Evolutionary conservation across 2,888 invertebrate genomes (phyloP).

Genomic region (Zonitis immaculata): DNA sequence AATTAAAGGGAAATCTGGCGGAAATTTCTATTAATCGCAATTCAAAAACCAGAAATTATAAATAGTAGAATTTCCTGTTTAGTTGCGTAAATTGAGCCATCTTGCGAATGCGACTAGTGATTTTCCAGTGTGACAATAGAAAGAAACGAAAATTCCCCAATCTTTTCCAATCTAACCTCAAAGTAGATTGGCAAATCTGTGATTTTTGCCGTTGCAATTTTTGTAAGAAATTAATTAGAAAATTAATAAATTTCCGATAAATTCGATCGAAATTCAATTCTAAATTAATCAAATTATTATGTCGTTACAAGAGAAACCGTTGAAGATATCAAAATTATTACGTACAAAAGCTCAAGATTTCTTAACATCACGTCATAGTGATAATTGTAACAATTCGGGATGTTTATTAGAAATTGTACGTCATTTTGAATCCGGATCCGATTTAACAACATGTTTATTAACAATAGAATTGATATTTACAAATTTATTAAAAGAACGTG

Average conservation of each 20-base stretch:
- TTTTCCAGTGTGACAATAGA: background rate
- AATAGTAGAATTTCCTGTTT: no score
- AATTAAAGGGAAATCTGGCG: background rate
- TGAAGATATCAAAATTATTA: constrained; percentile 61
- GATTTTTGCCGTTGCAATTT: constrained; percentile 5
- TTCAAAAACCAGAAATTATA: no score
- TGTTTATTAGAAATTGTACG: constrained; percentile 64
- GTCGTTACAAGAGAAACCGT: constrained; percentile 39
- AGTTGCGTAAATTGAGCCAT: no score
- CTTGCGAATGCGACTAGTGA: no score
- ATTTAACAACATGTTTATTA: constrained; percentile 57
- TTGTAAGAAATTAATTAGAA: no score
- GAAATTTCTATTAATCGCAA: background rate
- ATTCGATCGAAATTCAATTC: no score
- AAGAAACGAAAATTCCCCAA: background rate
- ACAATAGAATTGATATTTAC: constrained; percentile 69
- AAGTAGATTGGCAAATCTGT: constrained; percentile 8
- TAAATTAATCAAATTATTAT: constrained; percentile 24
- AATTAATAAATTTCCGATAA: no score
- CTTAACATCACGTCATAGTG: constrained; percentile 54
- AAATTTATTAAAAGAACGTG: constrained; percentile 61
- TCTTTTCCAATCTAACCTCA: constrained; percentile 14
- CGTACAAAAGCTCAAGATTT: constrained; percentile 68
- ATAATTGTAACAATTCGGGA: constrained; percentile 56
- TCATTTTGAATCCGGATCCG: constrained; percentile 56